Conservation (phyloP, 2,113 vertebrate species). For the Thamnophis sirtalis region DNA sequence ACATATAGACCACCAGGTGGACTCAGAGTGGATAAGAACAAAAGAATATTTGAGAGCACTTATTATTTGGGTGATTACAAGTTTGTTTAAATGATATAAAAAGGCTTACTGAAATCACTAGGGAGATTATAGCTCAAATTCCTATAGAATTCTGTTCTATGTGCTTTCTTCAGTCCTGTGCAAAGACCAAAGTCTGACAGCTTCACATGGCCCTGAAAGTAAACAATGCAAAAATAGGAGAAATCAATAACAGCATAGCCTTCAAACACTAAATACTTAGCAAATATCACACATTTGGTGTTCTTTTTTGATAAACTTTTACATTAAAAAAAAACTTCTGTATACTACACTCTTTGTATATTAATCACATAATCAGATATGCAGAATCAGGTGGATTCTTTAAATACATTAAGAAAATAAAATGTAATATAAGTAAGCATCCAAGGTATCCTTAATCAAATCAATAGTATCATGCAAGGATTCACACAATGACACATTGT, state of each 20-base stretch:
- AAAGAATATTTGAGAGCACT: background rate
- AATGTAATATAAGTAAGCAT: background rate
- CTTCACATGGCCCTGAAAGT: conserved; percentile 88
- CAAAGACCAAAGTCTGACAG: conserved; percentile 97
- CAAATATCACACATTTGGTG: background rate
- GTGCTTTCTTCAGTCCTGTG: conserved; percentile 95
- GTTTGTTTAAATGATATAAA: background rate
- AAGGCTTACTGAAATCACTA: conserved; percentile 91
- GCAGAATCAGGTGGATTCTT: background rate
- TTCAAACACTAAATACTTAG: background rate
- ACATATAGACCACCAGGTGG: background rate
- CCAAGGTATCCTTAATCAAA: background rate
- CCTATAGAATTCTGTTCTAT: conserved; percentile 95
- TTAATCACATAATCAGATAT: background rate
- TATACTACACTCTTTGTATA: background rate
- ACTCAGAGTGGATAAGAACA: background rate
- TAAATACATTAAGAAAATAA: background rate
- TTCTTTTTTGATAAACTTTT: background rate
- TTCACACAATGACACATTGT: background rate
- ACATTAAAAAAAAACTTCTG: background rate
- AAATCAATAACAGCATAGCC: background rate
- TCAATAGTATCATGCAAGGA: background rate
- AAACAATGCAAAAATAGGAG: background rate
- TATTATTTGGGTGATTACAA: too few species aligned
- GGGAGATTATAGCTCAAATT: conserved; percentile 95